These are phyloP conservation scores for Panthera uncia DNA, from an alignment of 2,113 vertebrate genomes.

Conservation along the genomic window DNA sequence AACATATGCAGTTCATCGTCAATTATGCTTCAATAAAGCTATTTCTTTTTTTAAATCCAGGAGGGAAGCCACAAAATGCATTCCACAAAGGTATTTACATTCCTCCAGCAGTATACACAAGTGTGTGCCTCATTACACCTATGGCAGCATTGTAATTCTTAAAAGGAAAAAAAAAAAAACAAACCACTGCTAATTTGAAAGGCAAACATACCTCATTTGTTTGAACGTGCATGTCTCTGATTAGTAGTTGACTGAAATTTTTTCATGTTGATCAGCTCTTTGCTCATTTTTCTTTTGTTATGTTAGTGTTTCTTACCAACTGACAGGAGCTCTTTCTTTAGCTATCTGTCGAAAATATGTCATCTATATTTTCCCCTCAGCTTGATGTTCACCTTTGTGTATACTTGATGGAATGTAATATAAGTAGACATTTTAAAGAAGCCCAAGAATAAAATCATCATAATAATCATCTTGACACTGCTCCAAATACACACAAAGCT, in stretches of 20 bases:
- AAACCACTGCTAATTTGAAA: neutral
- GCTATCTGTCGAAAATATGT: neutral
- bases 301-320: neutral
- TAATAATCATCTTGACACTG: neutral
- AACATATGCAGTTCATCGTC: neutral
- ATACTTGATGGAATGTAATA: neutral
- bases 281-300: neutral
- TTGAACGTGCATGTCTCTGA: neutral
- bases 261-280: neutral
- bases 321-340: neutral
- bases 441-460: neutral
- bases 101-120: neutral
- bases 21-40: neutral
- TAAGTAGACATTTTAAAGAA: neutral
- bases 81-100: constrained; percentile 5
- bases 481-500: neutral
- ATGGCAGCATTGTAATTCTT: neutral
- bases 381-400: neutral
- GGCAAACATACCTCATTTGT: neutral
- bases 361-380: neutral
- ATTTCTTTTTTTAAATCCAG: neutral
- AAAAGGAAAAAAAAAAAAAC: neutral
- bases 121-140: neutral
- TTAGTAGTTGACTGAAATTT: neutral
- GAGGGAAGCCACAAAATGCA: neutral